Evolutionary conservation across 1,140 invertebrate species (phyloP), one percentile per base, ranked within the genome.

Genomic region (Plectrocnemia conspersa): DNA sequence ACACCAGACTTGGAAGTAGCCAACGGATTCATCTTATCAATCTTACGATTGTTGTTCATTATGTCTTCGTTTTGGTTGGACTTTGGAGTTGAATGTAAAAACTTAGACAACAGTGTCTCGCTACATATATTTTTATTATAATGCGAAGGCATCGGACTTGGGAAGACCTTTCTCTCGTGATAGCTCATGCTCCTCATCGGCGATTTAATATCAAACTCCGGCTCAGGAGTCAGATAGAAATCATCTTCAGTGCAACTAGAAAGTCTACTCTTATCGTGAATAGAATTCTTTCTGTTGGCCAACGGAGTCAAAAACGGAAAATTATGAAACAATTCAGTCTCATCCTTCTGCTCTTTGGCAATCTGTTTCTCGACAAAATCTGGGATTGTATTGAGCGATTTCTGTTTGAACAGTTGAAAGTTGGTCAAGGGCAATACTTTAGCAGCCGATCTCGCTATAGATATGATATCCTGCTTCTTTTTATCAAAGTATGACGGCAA

Each of bases 241-340:
- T 74, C 72, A 61, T 73, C 72, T 61, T 73, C 72, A 36, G 71
- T 62, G 50, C 72, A 73, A 10, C 71, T 72, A 4, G 68, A 68
- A 41, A 73, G 64, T 18, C 68, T 52, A 48, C 62, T 65, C 48
- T 68, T 66, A 13, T 63, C 61, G 40, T 54, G 38, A 9, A 70
- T 61, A 24, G 74, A 73, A 63, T 68, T 70, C 64, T 73, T 73
- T 16, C 74, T 60, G 59, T 76, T 68, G 46, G 74, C 72, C n/a
- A 76, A 64, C n/a, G 74, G 74, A 56, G 74, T 76, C 44, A 76
- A 62, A 52, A 76, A 76, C 13, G 74, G 74, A 50, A 76, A 76
- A 59, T 76, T 74, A 48, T 66, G 69, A 64, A 76, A 76, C 47
- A 76, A 56, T 55, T 47, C 48, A 23, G 13, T 46, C 6, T 76